These are phyloP conservation scores for Rhinoptilus africanus DNA, from an alignment of 2,113 vertebrate species.

Conservation along the genomic window DNA sequence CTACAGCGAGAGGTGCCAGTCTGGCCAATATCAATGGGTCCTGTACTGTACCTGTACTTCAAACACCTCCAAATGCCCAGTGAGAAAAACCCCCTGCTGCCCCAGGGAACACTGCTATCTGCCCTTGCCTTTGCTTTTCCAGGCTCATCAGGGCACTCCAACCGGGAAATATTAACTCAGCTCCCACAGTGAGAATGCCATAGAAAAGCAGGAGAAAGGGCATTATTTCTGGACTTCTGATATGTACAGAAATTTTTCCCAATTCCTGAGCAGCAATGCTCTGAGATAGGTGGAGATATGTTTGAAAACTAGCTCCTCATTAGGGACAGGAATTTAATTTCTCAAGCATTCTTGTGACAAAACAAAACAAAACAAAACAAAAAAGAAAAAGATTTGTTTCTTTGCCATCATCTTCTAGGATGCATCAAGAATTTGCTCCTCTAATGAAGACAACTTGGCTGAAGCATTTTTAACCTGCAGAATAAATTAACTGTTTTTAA, in stretches of 20 bases:
- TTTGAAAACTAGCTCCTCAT: neutral
- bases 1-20: accelerated
- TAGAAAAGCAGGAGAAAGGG: neutral
- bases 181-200: neutral
- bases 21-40: neutral
- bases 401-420: neutral
- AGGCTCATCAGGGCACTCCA: neutral
- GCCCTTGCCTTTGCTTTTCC: neutral
- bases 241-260: neutral
- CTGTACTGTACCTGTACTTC: neutral
- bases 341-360: neutral
- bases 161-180: neutral
- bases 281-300: neutral
- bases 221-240: neutral
- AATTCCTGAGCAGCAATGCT: neutral
- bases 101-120: neutral
- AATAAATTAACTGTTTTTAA: neutral
- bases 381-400: neutral
- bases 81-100: neutral
- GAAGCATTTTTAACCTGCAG: slow-evolving; percentile 4
- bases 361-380: neutral
- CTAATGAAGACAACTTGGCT: neutral
- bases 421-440: neutral
- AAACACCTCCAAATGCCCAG: neutral
- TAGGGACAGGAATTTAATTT: neutral